Base-by-base conservation (phyloP, 2,797 vertebrate species). In the Salmo trutta region DNA sequence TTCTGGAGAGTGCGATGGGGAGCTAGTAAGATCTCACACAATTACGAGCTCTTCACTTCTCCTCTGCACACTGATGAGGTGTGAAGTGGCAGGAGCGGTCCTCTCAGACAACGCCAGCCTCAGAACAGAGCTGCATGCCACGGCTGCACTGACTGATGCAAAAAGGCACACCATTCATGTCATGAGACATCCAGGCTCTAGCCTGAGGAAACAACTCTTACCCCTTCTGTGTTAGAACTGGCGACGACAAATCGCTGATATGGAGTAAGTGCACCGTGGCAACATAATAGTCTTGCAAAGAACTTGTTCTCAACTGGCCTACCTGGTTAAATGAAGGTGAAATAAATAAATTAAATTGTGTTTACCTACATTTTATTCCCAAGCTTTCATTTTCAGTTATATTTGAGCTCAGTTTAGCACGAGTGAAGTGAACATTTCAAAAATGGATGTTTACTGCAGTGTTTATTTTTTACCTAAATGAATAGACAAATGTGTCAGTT, bases 101-200 rank as follows among this genome's bases (percentile, higher is more conserved):
- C 47, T 71, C 21, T n/a, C 51, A 66, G 21, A 27, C n/a, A 62
- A 62, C 12, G 24, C 27, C 24, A 14, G 5, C 71, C 27, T 59
- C 70, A 52, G 76, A 77, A 4, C 19, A 6, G 68, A 36, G 10
- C 56, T 29, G 41, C 51, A 33, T 3, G 8, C 29, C 52, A 2
- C 29, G 67, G 24, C 47, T 52, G 47, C 70, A 62, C 31, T 17
- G 79, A 82, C 83, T 82, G 86, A 64, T 68, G 16, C 86, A 86
- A 89, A 89, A 87, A 84, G 90, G 81, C 87, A 88, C 88, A 89
- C 71, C 81, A 86, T 88, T 88, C 84, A 84, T 91, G 88, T 86
- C 84, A 90, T 74, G 84, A 90, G 84, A 90, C 84, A 77, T 88
- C 87, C 84, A 85, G 83, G 86, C 84, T 82, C 64, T 59, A 76